Evolutionary conservation across 2,888 invertebrate species (phyloP), one percentile per base, ranked within the genome.

Genomic region (Mythimna vitellina): DNA sequence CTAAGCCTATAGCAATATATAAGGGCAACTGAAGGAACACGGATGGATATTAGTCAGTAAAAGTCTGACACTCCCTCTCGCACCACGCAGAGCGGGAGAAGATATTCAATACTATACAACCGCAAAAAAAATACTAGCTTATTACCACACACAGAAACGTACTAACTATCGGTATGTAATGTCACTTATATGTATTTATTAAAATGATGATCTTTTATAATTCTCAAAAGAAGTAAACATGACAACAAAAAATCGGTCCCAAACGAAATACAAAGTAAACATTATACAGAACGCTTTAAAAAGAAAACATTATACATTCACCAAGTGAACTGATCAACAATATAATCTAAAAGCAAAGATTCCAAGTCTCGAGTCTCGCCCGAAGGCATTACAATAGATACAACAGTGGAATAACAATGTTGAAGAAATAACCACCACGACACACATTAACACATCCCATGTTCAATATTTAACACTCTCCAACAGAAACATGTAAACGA

Each of bases 391-490:
- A 83, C 85, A 86, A 86, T 85, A 86, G 83, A 73, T 63, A 85
- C 87, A 66, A 65, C 83, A 60, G 74, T 66, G 20, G 85, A 85
- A 85, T 85, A 86, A 83, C 79, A 85, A 85, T 85, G 83, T 65
- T 66, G 35, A 70, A 81, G 85, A 87, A 86, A 88, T 84, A 85
- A 83, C 78, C 80, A 82, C 78, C 86, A 84, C 83, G 83, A 81
- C 85, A 73, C 85, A 73, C 81, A 88, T 89, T 89, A 89, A 88
- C 90, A 89, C 90, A 89, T 90, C 89, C 86, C 90, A 90, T 88
- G 87, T 89, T 88, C 86, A 89, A 90, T 90, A 89, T 90, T 90
- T 90, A 91, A 90, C 90, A 86, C 88, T 84, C 84, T 80, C 78
- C 66, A 49, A 69, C 70, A 56, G 74, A 65, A 76, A 83, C 78